These are phyloP conservation scores for Helicoverpa armigera DNA, from an alignment of 1,140 invertebrate species.

Conservation along the genomic window DNA sequence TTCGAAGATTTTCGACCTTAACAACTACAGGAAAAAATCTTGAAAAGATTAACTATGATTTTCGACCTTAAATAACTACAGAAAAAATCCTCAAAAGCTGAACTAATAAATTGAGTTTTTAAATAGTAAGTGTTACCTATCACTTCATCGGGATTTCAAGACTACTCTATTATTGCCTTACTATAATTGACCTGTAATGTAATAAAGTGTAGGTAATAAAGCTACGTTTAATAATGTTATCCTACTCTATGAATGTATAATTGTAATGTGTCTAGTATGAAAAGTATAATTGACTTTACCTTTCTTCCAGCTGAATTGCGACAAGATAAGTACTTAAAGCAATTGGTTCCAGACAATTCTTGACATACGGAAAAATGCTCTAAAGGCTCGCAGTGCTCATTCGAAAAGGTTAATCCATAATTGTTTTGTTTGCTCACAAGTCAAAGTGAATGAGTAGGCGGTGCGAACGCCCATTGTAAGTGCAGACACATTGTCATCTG, in stretches of 20 bases:
- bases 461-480: slow-evolving; percentile 37
- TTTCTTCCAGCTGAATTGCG: neutral
- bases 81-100: too few relatives aligned
- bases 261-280: too few relatives aligned
- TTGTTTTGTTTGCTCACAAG: slow-evolving; percentile 40
- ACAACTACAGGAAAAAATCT: neutral
- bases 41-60: too few relatives aligned
- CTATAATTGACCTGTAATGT: neutral
- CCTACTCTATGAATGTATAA: too few relatives aligned
- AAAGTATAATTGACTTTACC: too few relatives aligned
- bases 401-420: slow-evolving; percentile 20
- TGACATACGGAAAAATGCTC: neutral
- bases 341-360: neutral
- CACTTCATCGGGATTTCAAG: too few relatives aligned
- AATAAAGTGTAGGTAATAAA: too few relatives aligned
- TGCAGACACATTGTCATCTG: slow-evolving; percentile 46
- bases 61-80: neutral
- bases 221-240: too few relatives aligned
- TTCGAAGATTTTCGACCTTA: neutral
- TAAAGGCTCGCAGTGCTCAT: neutral
- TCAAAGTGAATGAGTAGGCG: slow-evolving; percentile 48
- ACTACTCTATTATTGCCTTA: neutral
- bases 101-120: too few relatives aligned
- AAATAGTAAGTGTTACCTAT: too few relatives aligned
- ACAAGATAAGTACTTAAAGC: neutral